These are phyloP conservation scores for Odontamblyopus lacepedii DNA, from an alignment of 2,797 vertebrate species.

Conservation along the genomic window DNA sequence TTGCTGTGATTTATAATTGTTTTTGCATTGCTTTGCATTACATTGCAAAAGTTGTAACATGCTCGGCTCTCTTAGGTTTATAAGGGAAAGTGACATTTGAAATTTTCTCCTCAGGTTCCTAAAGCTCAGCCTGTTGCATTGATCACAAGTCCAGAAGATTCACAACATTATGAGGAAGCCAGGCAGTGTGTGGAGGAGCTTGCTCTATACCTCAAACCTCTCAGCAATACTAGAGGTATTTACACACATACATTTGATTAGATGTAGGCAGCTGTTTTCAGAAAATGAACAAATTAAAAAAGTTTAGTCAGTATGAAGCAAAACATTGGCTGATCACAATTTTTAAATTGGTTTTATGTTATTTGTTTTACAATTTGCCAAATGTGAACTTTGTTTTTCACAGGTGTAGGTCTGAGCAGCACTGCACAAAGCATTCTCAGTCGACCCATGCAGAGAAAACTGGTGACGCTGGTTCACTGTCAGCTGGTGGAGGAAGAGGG, in stretches of 20 bases:
- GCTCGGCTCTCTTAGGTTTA: background rate
- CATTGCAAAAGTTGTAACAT: background rate
- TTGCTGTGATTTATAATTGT: slow-evolving; percentile 7
- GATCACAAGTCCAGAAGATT: slow-evolving; percentile 93
- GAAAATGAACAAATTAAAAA: background rate
- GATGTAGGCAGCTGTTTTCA: background rate
- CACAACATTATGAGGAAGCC: slow-evolving; percentile 97
- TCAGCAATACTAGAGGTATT: slow-evolving; percentile 95
- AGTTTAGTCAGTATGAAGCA: background rate
- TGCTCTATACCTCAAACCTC: slow-evolving; percentile 98
- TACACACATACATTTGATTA: background rate
- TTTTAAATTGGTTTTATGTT: too few relatives aligned
- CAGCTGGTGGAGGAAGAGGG: slow-evolving; percentile 98
- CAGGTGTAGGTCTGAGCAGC: slow-evolving; percentile 94
- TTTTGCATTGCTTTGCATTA: slow-evolving; percentile 32
- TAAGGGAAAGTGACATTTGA: slow-evolving; percentile 13
- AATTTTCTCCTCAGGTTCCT: slow-evolving; percentile 81
- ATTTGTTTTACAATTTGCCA: background rate
- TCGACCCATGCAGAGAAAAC: slow-evolving; percentile 98
- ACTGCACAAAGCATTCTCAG: slow-evolving; percentile 95
- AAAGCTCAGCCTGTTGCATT: slow-evolving; percentile 93
- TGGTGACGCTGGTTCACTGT: slow-evolving; percentile 95
- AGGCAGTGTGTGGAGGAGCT: slow-evolving; percentile 97
- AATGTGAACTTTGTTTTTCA: background rate
- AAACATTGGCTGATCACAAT: too few relatives aligned